phyloP scores from a whole-genome alignment of 2,888 invertebrate species.

The Homarus gammarus region DNA sequence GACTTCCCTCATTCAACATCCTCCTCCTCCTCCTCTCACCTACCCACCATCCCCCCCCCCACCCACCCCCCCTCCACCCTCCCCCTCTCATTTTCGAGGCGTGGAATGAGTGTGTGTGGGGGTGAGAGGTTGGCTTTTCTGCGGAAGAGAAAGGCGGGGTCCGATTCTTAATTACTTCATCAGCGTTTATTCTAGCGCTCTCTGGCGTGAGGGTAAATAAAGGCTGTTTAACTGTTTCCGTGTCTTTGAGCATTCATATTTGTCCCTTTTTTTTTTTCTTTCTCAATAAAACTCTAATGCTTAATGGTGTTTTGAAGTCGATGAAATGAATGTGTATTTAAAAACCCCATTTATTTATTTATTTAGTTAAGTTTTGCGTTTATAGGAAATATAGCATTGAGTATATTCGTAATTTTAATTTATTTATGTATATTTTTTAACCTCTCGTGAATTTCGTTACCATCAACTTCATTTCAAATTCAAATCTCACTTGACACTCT shows the following conservation, averaged over 20 bases:
- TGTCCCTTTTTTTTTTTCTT: constrained; percentile 27
- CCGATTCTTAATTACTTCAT: constrained; percentile 38
- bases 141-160: constrained; percentile 11
- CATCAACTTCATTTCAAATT: too few relatives aligned
- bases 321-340: too few relatives aligned
- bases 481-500: too few relatives aligned
- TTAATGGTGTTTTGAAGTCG: too few relatives aligned
- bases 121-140: background rate
- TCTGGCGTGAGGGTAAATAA: constrained; percentile 15
- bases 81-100: constrained; percentile 34
- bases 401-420: too few relatives aligned
- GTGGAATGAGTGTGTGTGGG: constrained; percentile 39
- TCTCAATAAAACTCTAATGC: constrained; percentile 3
- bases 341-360: too few relatives aligned
- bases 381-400: too few relatives aligned
- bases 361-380: too few relatives aligned
- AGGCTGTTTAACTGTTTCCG: background rate
- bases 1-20: too few relatives aligned
- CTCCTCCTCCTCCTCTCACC: too few relatives aligned
- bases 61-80: background rate
- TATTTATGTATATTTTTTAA: too few relatives aligned
- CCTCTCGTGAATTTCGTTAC: too few relatives aligned
- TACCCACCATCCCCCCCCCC: background rate
- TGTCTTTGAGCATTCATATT: constrained; percentile 9
- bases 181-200: constrained; percentile 24